These are phyloP conservation scores for Tringa solitaria DNA, from an alignment of 2,113 vertebrate species.

Conservation along the genomic window DNA sequence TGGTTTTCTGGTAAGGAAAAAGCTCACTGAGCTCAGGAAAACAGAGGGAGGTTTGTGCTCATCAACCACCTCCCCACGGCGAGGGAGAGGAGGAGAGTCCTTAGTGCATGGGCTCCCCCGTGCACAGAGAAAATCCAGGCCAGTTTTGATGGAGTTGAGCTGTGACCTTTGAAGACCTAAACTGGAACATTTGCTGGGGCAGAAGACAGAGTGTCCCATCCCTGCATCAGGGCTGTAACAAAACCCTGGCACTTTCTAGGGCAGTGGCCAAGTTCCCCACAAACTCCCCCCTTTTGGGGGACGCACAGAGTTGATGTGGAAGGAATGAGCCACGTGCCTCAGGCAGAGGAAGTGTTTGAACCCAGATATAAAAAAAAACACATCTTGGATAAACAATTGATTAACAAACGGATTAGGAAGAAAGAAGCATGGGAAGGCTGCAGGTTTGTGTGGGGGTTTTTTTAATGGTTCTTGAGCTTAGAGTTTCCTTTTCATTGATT, in stretches of 20 bases:
- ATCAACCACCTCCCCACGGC: fast-evolving
- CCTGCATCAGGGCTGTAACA: neutral
- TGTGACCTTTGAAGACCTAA: fast-evolving
- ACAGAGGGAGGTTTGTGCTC: neutral
- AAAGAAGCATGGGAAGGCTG: neutral
- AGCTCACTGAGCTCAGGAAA: neutral
- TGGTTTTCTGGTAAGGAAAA: neutral
- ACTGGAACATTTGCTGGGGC: neutral
- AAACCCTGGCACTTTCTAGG: fast-evolving
- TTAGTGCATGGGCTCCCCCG: fast-evolving
- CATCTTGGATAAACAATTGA: neutral
- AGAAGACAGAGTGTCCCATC: neutral
- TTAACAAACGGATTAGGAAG: neutral
- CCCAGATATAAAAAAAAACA: neutral
- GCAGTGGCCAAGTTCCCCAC: neutral
- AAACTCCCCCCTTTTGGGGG: fast-evolving
- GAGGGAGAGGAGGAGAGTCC: neutral
- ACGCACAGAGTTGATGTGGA: neutral
- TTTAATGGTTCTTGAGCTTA: neutral
- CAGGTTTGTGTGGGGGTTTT: neutral
- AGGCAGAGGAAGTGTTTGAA: neutral
- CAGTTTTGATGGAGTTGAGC: neutral
- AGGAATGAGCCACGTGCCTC: fast-evolving
- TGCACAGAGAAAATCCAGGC: fast-evolving
- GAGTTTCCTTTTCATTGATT: neutral